A percentile compares a stretch with the other conserved stretches of the same genome.
These are phyloP conservation scores for Chironomus tepperi DNA, from an alignment of 1,140 invertebrate genomes.

Conservation along the genomic window DNA sequence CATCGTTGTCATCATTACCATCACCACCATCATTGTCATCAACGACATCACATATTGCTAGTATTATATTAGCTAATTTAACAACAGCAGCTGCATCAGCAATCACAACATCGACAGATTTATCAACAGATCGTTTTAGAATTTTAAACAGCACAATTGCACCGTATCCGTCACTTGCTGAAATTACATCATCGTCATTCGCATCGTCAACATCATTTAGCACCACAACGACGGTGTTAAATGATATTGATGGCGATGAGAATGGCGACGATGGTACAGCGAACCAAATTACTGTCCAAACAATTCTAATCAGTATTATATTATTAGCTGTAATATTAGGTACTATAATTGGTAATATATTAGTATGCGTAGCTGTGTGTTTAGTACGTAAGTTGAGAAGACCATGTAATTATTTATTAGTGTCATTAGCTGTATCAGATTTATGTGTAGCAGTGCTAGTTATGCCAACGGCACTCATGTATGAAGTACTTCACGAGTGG, in stretches of 20 bases:
- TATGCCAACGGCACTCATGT: constrained; percentile 78
- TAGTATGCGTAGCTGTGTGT: constrained; percentile 82
- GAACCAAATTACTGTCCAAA: constrained; percentile 43
- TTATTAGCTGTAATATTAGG: constrained; percentile 66
- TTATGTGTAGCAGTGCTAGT: constrained; percentile 72
- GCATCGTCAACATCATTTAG: background rate
- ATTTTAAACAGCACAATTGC: constrained; percentile 11
- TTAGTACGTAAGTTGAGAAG: constrained; percentile 75
- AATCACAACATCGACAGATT: background rate
- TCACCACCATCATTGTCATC: background rate
- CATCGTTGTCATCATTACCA: background rate
- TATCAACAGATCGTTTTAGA: background rate
- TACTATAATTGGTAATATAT: constrained; percentile 79
- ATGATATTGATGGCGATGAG: background rate
- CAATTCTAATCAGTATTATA: constrained; percentile 59
- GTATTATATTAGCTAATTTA: background rate
- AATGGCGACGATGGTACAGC: constrained; percentile 30
- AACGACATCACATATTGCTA: background rate
- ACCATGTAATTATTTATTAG: constrained; percentile 80
- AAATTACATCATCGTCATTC: background rate
- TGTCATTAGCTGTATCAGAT: constrained; percentile 81
- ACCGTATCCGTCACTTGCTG: constrained; percentile 13
- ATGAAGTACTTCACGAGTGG: constrained; percentile 74
- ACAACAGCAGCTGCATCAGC: background rate
- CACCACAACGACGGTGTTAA: background rate